phyloP scores from a whole-genome alignment of 2,113 vertebrate genomes.

The Empidonax alnorum region DNA sequence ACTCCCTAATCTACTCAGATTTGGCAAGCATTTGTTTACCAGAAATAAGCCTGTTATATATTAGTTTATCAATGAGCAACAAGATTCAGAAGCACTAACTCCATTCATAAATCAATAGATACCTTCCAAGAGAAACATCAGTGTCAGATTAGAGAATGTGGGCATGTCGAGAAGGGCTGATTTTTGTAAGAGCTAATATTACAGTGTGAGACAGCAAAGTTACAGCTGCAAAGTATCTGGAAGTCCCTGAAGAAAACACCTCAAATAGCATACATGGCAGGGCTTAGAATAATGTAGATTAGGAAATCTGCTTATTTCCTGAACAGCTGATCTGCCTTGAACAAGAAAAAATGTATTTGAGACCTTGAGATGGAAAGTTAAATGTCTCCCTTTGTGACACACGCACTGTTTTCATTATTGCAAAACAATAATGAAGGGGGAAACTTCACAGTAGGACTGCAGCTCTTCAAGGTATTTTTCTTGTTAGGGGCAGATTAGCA shows the following conservation, averaged over 20 bases:
- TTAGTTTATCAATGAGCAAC: neutral
- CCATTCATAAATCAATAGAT: neutral
- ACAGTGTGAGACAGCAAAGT: neutral
- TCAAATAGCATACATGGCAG: neutral
- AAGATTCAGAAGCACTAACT: neutral
- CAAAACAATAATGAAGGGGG: neutral
- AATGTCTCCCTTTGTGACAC: neutral
- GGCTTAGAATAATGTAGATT: constrained; percentile 7
- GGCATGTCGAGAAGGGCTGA: neutral
- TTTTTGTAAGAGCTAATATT: neutral
- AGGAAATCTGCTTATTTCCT: neutral
- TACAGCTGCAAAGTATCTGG: neutral
- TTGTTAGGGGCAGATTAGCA: constrained; percentile 20
- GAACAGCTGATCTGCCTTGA: constrained; percentile 1
- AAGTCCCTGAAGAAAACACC: neutral
- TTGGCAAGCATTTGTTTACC: neutral
- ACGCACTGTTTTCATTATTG: neutral
- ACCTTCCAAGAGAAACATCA: neutral
- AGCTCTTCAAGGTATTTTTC: neutral
- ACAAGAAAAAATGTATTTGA: neutral
- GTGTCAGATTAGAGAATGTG: neutral
- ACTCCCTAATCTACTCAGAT: neutral
- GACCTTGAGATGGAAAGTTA: neutral
- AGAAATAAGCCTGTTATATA: neutral
- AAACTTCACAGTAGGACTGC: neutral